Base-by-base conservation (phyloP, 2,888 invertebrate genomes). In the Eutolmus rufibarbis region DNA sequence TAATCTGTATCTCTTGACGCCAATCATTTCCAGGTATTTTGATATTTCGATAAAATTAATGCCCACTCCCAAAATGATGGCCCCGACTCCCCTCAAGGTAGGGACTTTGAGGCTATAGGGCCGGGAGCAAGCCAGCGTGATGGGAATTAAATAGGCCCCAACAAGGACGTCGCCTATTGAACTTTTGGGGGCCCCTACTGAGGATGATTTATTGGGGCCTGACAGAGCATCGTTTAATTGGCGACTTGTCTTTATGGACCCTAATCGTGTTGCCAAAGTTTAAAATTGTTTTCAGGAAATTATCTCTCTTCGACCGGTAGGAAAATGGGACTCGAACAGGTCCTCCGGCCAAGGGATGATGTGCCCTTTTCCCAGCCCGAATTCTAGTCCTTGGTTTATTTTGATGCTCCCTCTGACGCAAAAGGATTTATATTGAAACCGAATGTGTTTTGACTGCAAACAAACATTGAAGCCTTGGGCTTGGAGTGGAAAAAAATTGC, bases 21-120 rank as follows among this genome's bases (percentile, higher is more conserved):
- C 43, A 78, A 78, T 40, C 78, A 78, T 78, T 40, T 40, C 23
- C 78, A 43, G 37, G 78, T 78, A 78, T 43, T 78, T 78, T 78
- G 78, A 78, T 78, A 78, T 78, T 78, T 78, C 66, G 43, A 40
- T 43, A 43, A 40, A 78, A 78, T 78, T 78, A 78, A 78, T 78
- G 78, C 78, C 40, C 12, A 8, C 9, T 28, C 23, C 66, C 2
- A 12, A 16, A n/a, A 19, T 23, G 23, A 57, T n/a, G 16, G n/a
- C 7, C 16, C 23, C 66, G 28, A 28, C 8, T 19, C 66, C 66
- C 43, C 16, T 3, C 14, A 46, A 46, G 43, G 43, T 16, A 46
- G 43, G 1, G 43, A 46, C 16, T 23, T 66, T 9, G 23, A 66
- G 66, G 9, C 28, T 66, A 12, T 2, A 66, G 23, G 66, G 7